A percentile compares a stretch with the other conserved stretches of the same genome.
These are phyloP conservation scores for Miltochrista miniata DNA, from an alignment of 2,888 invertebrate genomes.

Conservation along the genomic window DNA sequence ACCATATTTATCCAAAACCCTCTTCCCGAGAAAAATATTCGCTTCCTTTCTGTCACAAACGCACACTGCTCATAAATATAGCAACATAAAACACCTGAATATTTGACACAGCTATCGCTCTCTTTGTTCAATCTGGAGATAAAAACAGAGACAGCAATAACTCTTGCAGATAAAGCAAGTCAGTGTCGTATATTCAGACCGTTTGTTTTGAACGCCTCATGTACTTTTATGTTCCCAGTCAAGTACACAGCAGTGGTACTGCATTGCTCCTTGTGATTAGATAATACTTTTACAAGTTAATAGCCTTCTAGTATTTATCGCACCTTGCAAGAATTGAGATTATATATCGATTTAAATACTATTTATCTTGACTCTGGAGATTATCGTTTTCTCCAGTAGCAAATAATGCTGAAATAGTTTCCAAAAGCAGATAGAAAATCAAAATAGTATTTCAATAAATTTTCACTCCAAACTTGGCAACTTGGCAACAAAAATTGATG, in stretches of 20 bases:
- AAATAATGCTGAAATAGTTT: too few species aligned
- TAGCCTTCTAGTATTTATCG: too few species aligned
- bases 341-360: too few species aligned
- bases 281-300: slow-evolving; percentile 19
- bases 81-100: slow-evolving; percentile 31
- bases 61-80: slow-evolving; percentile 7
- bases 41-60: slow-evolving; percentile 2
- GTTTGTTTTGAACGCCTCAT: slow-evolving; percentile 43
- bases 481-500: too few species aligned
- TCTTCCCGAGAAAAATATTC: background rate
- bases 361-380: too few species aligned
- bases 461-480: too few species aligned
- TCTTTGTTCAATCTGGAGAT: slow-evolving; percentile 19
- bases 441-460: too few species aligned
- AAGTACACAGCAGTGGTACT: slow-evolving; percentile 33
- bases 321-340: too few species aligned
- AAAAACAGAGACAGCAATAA: slow-evolving; percentile 30
- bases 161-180: slow-evolving; percentile 37
- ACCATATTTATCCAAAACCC: background rate
- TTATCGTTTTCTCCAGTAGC: too few species aligned
- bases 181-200: slow-evolving; percentile 35
- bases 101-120: slow-evolving; percentile 21
- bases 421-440: too few species aligned
- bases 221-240: slow-evolving; percentile 40
- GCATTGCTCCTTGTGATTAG: slow-evolving; percentile 29